phyloP scores from a whole-genome alignment of 1,140 invertebrate species.

The Drosophila neocordata region DNA sequence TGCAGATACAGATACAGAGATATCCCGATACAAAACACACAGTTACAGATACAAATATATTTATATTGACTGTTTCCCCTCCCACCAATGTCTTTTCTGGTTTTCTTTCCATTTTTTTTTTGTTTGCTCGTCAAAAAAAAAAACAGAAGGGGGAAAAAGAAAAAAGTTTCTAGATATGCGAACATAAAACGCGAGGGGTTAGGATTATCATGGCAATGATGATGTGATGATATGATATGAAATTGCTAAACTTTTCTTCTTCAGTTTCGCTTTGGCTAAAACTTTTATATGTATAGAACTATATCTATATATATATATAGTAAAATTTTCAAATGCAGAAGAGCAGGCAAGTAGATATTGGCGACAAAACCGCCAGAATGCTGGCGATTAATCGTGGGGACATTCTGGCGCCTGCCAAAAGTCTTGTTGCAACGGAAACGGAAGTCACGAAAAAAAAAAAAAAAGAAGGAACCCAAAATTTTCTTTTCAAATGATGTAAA shows the following conservation, averaged over 20 bases:
- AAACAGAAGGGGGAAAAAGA: too few relatives aligned
- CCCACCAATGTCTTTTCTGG: not conserved
- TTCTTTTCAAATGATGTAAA: not conserved
- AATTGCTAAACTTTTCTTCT: constrained; percentile 73
- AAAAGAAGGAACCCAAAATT: constrained; percentile 1
- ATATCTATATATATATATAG: not conserved
- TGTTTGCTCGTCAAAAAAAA: not conserved
- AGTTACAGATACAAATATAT: not conserved
- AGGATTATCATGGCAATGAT: constrained; percentile 78
- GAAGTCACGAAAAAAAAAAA: constrained; percentile 46
- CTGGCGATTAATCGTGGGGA: constrained; percentile 69
- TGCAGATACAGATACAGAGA: constrained; percentile 11
- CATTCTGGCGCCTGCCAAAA: constrained; percentile 54
- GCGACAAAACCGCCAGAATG: constrained; percentile 60
- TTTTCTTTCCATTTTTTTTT: constrained; percentile 6
- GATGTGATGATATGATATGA: constrained; percentile 81
- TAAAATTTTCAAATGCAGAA: too few relatives aligned
- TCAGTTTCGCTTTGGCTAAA: constrained; percentile 43
- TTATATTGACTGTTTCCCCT: not conserved
- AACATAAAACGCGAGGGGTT: constrained; percentile 61
- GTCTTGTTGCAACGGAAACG: constrained; percentile 51
- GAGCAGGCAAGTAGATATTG: constrained; percentile 30
- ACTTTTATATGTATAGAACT: constrained; percentile 46
- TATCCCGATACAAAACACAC: too few relatives aligned
- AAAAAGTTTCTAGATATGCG: constrained; percentile 63